Evolutionary conservation across 2,797 vertebrate genomes (phyloP).

Genomic region (Sandelia bainsii): DNA sequence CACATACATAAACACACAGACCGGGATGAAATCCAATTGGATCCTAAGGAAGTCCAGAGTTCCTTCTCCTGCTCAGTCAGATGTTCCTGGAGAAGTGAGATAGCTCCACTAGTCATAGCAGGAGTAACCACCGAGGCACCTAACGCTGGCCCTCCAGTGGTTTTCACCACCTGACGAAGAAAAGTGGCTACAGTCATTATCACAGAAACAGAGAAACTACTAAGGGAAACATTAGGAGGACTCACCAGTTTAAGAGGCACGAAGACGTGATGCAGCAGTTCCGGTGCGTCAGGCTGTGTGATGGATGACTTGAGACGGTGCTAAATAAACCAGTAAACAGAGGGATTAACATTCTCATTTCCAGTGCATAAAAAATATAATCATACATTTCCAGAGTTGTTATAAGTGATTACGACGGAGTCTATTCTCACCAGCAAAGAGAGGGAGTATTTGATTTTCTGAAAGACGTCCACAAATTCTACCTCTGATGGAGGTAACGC

Average conservation of each 20-base stretch:
- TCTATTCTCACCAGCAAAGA: conserved; percentile 86
- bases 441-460: conserved; percentile 91
- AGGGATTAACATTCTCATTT: not conserved
- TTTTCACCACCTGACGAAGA: conserved; percentile 84
- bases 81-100: conserved; percentile 82
- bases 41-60: conserved; percentile 88
- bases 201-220: not conserved
- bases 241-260: conserved; percentile 87
- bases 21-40: conserved; percentile 84
- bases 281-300: conserved; percentile 82
- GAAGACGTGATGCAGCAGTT: conserved; percentile 88
- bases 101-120: conserved; percentile 86
- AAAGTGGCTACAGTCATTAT: not conserved
- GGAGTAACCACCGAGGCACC: conserved; percentile 81
- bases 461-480: conserved; percentile 87
- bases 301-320: conserved; percentile 86
- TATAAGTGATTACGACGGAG: no score
- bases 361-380: not conserved
- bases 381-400: not conserved
- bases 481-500: conserved; percentile 82
- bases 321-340: conserved; percentile 65
- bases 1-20: conserved; percentile 43
- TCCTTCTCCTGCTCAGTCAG: conserved; percentile 79
- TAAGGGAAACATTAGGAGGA: not conserved
- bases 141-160: conserved; percentile 83